Percentiles rank a stretch among this genome's conserved stretches.
Evolutionary conservation across 2,888 invertebrate genomes (phyloP).

Genomic region (Axea sp.): DNA sequence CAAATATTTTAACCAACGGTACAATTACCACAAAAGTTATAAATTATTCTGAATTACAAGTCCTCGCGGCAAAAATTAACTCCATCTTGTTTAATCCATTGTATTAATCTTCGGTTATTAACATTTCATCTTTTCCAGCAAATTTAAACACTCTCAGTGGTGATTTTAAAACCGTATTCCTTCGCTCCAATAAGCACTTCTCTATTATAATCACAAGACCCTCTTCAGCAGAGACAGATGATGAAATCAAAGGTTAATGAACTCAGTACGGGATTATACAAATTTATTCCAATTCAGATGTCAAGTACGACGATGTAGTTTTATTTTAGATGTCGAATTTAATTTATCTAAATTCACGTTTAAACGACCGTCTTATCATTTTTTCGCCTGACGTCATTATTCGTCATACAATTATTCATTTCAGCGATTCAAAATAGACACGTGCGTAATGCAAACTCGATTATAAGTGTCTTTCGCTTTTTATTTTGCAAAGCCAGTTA

Average conservation of each 20-base stretch:
- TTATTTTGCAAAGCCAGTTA: not conserved
- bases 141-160: too few relatives aligned
- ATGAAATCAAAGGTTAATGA: conserved; percentile 10
- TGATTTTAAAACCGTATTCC: too few relatives aligned
- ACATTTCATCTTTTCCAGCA: too few relatives aligned
- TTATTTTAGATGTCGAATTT: conserved; percentile 15
- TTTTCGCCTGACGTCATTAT: conserved; percentile 28
- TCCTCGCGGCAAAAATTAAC: too few relatives aligned
- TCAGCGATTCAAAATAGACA: conserved; percentile 24
- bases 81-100: too few relatives aligned
- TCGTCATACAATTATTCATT: conserved; percentile 23
- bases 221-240: too few relatives aligned
- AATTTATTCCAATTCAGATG: conserved; percentile 30
- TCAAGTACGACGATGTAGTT: not conserved
- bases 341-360: conserved; percentile 5
- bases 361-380: conserved; percentile 9
- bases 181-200: too few relatives aligned
- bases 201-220: too few relatives aligned
- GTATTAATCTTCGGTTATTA: too few relatives aligned
- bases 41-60: too few relatives aligned
- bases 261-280: conserved; percentile 6
- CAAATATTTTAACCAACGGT: too few relatives aligned
- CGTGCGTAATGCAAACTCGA: conserved; percentile 17
- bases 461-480: conserved; percentile 11
- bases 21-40: too few relatives aligned